phyloP scores from a whole-genome alignment of 1,140 invertebrate genomes.

The Trinorchestia longiramus region DNA sequence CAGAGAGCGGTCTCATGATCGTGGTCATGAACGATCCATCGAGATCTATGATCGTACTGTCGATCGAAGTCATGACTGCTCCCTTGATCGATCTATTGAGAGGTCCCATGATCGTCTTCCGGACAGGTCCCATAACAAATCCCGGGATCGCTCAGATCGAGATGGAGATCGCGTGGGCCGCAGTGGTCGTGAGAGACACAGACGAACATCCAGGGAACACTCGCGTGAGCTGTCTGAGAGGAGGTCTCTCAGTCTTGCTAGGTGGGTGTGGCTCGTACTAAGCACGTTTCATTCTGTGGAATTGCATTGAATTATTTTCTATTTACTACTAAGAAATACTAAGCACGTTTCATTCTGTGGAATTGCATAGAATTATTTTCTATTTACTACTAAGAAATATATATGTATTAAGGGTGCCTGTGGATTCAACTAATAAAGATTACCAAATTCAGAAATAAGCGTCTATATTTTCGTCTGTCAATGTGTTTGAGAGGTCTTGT shows the following conservation, averaged over 20 bases:
- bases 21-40: not conserved
- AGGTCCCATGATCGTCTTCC: not conserved
- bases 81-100: not conserved
- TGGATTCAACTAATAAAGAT: too few species aligned
- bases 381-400: too few species aligned
- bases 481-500: too few species aligned
- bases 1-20: constrained; percentile 5
- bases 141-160: constrained; percentile 16
- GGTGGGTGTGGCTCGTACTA: not conserved
- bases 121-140: not conserved
- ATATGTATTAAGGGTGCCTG: too few species aligned
- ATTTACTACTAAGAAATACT: too few species aligned
- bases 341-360: too few species aligned
- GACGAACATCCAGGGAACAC: not conserved
- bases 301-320: too few species aligned
- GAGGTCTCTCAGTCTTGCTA: constrained; percentile 14
- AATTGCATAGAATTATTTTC: too few species aligned
- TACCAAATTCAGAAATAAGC: too few species aligned
- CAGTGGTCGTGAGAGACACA: not conserved
- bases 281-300: too few species aligned
- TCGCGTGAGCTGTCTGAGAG: not conserved
- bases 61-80: not conserved
- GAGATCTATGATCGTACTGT: constrained; percentile 4
- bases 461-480: too few species aligned
- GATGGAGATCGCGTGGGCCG: not conserved